Evolutionary conservation across 2,797 vertebrate genomes (phyloP).

Genomic region (Fistularia tabacaria): DNA sequence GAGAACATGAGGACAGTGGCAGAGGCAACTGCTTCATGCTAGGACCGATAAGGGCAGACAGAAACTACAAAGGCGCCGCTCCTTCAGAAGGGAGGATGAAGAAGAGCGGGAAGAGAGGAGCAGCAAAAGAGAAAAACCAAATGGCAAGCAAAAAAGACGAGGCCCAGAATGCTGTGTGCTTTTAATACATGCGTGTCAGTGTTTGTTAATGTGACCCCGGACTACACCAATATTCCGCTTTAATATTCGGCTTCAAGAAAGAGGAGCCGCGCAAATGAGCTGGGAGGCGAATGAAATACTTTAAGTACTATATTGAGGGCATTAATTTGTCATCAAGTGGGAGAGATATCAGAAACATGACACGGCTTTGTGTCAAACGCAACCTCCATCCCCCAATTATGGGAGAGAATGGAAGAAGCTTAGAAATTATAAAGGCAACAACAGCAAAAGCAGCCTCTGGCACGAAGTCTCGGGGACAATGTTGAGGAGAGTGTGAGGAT

Average conservation of each 20-base stretch:
- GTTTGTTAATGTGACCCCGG: conserved; percentile 56
- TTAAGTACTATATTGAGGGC: conserved; percentile 54
- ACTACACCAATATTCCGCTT: conserved; percentile 54
- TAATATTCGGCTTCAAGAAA: conserved; percentile 50
- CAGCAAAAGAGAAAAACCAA: conserved; percentile 49
- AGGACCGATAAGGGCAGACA: conserved; percentile 74
- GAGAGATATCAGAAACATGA: conserved; percentile 47
- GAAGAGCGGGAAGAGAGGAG: conserved; percentile 38
- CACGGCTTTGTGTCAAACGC: conserved; percentile 52
- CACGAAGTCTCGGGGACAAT: conserved; percentile 10
- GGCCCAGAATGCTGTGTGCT: conserved; percentile 38
- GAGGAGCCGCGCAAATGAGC: conserved; percentile 39
- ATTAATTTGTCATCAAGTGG: conserved; percentile 67
- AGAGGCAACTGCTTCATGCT: conserved; percentile 76
- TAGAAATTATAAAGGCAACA: conserved; percentile 32
- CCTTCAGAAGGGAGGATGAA: conserved; percentile 67
- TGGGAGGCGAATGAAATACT: conserved; percentile 43
- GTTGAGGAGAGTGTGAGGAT: conserved; percentile 21
- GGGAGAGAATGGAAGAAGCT: conserved; percentile 28
- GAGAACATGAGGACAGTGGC: conserved; percentile 78
- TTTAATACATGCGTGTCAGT: conserved; percentile 63
- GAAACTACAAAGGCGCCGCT: conserved; percentile 71
- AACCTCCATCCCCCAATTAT: conserved; percentile 39
- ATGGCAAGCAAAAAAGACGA: conserved; percentile 49
- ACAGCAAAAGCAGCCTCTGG: conserved; percentile 27